phyloP scores from a whole-genome alignment of 2,797 vertebrate species.

The Squalus acanthias region DNA sequence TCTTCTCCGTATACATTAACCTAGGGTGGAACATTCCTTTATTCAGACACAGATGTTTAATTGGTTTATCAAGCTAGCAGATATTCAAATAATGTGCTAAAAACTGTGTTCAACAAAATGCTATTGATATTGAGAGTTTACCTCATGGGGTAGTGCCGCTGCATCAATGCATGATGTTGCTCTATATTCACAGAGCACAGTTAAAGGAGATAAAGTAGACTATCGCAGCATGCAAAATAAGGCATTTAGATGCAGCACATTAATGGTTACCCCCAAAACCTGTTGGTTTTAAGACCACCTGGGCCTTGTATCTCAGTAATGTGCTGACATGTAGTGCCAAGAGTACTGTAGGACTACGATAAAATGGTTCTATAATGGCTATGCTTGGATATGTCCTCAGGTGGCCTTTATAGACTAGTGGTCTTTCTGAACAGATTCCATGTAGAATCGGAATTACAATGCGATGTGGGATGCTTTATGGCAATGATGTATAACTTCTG shows the following conservation, averaged over 20 bases:
- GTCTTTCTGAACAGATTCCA: not conserved
- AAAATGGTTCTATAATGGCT: not conserved
- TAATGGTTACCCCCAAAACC: slow-evolving; percentile 3
- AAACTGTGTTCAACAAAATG: not conserved
- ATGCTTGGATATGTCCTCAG: not conserved
- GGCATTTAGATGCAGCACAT: not conserved
- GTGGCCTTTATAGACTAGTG: not conserved
- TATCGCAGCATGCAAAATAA: not conserved
- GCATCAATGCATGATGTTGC: not conserved
- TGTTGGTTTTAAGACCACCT: not conserved
- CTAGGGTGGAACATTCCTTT: not conserved
- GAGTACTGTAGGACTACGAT: not conserved
- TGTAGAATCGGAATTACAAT: not conserved
- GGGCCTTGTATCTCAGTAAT: not conserved
- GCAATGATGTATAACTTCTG: not conserved
- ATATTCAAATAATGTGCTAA: not conserved
- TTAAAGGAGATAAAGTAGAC: not conserved
- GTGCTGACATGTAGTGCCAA: not conserved
- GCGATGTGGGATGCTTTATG: not conserved
- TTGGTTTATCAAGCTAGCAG: slow-evolving; percentile 14
- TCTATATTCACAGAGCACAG: not conserved
- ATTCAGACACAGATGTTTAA: not conserved
- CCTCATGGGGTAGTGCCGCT: not conserved
- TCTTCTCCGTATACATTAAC: not conserved
- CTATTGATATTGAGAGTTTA: not conserved